Conservation (phyloP, 2,797 vertebrate genomes). For the Epinephelus malabaricus region DNA sequence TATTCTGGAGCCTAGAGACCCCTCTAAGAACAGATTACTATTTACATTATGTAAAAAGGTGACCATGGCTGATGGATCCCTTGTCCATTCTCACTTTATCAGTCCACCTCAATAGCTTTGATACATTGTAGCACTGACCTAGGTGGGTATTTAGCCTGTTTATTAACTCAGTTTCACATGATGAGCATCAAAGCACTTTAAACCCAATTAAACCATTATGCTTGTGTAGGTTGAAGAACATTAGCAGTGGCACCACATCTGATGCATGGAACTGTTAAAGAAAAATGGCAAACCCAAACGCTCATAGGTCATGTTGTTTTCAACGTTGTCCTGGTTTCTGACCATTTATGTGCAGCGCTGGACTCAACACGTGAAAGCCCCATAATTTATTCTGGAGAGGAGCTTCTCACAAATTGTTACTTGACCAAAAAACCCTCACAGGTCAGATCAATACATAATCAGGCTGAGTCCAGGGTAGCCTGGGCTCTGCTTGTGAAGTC, state of each 20-base stretch:
- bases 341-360: background rate
- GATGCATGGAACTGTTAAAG: background rate
- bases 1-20: background rate
- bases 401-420: constrained; percentile 4
- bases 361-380: constrained; percentile 6
- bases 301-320: constrained; percentile 7
- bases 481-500: constrained; percentile 6
- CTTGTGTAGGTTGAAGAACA: background rate
- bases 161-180: background rate
- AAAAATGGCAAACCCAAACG: background rate
- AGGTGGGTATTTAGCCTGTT: background rate
- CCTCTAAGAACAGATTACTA: background rate
- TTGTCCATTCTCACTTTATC: background rate
- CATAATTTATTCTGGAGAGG: constrained; percentile 6
- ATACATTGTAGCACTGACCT: background rate
- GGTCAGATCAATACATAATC: constrained; percentile 22
- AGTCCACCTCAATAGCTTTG: background rate
- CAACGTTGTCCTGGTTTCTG: background rate
- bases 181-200: background rate
- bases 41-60: background rate
- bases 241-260: background rate
- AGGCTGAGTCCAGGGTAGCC: background rate
- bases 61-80: background rate
- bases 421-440: constrained; percentile 24
- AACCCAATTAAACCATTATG: background rate